These are phyloP conservation scores for Hypotaenidia okinawae DNA, from an alignment of 2,797 vertebrate genomes.

Conservation along the genomic window DNA sequence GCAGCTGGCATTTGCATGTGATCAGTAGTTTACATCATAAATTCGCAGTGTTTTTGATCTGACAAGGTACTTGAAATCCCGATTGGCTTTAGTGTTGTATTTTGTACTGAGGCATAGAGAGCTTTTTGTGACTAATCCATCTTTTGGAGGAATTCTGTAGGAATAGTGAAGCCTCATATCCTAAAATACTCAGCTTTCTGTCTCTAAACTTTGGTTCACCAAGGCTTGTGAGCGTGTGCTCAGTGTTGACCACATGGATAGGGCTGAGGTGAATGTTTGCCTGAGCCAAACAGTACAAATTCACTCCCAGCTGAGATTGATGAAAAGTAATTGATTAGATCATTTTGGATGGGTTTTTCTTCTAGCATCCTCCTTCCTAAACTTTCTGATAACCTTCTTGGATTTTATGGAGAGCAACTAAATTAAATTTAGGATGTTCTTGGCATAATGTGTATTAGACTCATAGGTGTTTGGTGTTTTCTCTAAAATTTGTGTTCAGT, in stretches of 20 bases:
- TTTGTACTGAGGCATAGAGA: not conserved
- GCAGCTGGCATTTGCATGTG: not conserved
- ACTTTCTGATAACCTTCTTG: not conserved
- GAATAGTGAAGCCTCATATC: not conserved
- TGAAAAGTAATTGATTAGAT: not conserved
- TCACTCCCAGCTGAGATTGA: conserved; percentile 1
- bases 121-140: not conserved
- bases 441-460: not conserved
- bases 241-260: not conserved
- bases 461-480: not conserved
- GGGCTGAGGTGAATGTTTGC: not conserved
- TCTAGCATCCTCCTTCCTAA: not conserved
- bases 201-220: not conserved
- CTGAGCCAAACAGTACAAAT: not conserved
- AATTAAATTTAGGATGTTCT: not conserved
- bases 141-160: not conserved
- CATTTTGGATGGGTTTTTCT: not conserved
- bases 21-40: not conserved
- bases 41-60: not conserved
- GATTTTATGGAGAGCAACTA: not conserved
- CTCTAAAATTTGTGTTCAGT: not conserved
- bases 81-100: not conserved
- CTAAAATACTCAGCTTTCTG: not conserved
- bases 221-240: not conserved
- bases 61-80: not conserved